phyloP scores from a whole-genome alignment of 1,140 invertebrate genomes.

The Rhyacophila brunnea region DNA sequence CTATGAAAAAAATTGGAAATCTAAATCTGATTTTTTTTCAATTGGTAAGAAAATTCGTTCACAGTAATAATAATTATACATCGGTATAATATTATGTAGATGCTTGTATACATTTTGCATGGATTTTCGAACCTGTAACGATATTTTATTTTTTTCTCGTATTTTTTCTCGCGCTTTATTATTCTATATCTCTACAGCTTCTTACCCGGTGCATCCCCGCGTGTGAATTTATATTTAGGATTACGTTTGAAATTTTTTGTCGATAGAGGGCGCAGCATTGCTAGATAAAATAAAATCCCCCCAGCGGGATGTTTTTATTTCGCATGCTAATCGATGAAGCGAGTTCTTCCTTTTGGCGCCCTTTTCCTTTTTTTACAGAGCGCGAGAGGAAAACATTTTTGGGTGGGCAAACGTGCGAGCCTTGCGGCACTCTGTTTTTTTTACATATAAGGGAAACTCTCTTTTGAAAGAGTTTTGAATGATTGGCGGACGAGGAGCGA shows the following conservation, averaged over 20 bases:
- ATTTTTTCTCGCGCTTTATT: constrained; percentile 1
- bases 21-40: no score
- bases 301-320: constrained; percentile 33
- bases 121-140: no score
- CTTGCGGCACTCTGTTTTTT: no score
- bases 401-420: no score
- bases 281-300: constrained; percentile 30
- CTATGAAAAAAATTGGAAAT: no score
- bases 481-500: not conserved
- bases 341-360: constrained; percentile 12
- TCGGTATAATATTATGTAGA: no score
- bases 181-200: constrained; percentile 25
- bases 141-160: constrained; percentile 13
- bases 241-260: constrained; percentile 32
- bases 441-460: no score
- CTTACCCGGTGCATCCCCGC: constrained; percentile 27
- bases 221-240: constrained; percentile 37
- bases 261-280: constrained; percentile 18
- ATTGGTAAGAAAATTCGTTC: no score
- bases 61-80: no score
- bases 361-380: constrained; percentile 11
- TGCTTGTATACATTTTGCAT: no score
- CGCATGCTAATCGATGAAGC: constrained; percentile 36
- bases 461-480: constrained; percentile 1
- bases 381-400: constrained; percentile 18